phyloP scores from a whole-genome alignment of 2,797 vertebrate genomes.

The Bryconaethiops microstoma region DNA sequence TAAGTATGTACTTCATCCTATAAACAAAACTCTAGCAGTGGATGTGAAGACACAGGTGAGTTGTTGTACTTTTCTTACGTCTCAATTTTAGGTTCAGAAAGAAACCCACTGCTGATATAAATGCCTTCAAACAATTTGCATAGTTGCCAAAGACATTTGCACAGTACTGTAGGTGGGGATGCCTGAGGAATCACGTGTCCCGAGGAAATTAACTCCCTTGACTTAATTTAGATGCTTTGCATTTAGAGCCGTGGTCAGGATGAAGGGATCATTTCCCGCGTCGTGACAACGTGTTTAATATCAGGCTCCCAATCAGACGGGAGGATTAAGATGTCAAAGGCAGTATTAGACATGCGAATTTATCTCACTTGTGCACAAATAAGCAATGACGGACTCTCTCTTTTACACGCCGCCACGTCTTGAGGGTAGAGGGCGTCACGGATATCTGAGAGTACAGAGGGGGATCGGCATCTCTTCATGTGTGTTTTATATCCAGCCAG shows the following conservation, averaged over 20 bases:
- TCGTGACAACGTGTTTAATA: slow-evolving; percentile 52
- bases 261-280: background rate
- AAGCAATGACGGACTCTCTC: slow-evolving; percentile 21
- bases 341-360: slow-evolving; percentile 41
- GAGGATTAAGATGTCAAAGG: slow-evolving; percentile 49
- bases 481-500: too few relatives aligned
- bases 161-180: too few relatives aligned
- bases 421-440: slow-evolving; percentile 7
- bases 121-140: too few relatives aligned
- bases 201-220: slow-evolving; percentile 30
- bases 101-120: too few relatives aligned
- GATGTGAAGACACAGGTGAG: too few relatives aligned
- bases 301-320: slow-evolving; percentile 40
- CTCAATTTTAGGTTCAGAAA: too few relatives aligned
- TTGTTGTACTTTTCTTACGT: too few relatives aligned
- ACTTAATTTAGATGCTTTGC: slow-evolving; percentile 13
- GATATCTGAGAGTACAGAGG: background rate
- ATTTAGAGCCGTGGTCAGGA: slow-evolving; percentile 15
- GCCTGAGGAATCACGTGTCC: too few relatives aligned
- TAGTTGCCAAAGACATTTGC: too few relatives aligned
- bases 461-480: too few relatives aligned
- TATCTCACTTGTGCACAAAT: slow-evolving; percentile 38
- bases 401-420: slow-evolving; percentile 1
- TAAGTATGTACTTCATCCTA: too few relatives aligned
- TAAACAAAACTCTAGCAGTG: too few relatives aligned